These are phyloP conservation scores for Oxystoma pomonae DNA, from an alignment of 2,888 invertebrate species.

Conservation along the genomic window DNA sequence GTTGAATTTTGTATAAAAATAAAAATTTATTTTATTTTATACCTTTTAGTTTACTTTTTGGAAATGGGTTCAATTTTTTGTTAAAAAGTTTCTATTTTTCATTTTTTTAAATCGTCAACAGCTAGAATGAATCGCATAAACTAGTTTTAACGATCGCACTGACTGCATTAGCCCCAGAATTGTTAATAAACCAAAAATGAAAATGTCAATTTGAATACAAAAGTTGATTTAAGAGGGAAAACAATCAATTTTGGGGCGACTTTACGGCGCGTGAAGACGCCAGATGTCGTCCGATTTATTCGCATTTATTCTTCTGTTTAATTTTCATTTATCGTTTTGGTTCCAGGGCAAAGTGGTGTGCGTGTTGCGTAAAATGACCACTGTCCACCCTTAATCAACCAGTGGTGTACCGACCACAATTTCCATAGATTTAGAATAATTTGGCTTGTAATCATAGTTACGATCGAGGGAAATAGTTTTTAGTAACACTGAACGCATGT, in stretches of 20 bases:
- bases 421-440: no score
- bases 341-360: slow-evolving; percentile 32
- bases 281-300: slow-evolving; percentile 37
- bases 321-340: slow-evolving; percentile 28
- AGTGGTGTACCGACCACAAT: background rate
- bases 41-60: no score
- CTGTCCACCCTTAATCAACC: slow-evolving; percentile 34
- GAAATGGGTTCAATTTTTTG: no score
- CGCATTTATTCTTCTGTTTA: slow-evolving; percentile 33
- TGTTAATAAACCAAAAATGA: slow-evolving; percentile 41
- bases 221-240: slow-evolving; percentile 40
- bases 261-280: slow-evolving; percentile 42
- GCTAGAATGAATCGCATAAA: background rate
- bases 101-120: no score
- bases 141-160: slow-evolving; percentile 5
- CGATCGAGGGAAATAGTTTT: no score
- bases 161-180: slow-evolving; percentile 21
- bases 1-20: no score
- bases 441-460: no score
- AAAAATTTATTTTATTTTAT: no score
- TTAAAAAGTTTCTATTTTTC: no score
- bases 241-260: slow-evolving; percentile 29
- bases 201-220: slow-evolving; percentile 41
- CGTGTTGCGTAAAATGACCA: slow-evolving; percentile 42
- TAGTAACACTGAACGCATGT: no score